A percentile compares a stretch with the other conserved stretches of the same genome.
Conservation (phyloP, 2,113 vertebrate species). For the Macroglossus sobrinus region DNA sequence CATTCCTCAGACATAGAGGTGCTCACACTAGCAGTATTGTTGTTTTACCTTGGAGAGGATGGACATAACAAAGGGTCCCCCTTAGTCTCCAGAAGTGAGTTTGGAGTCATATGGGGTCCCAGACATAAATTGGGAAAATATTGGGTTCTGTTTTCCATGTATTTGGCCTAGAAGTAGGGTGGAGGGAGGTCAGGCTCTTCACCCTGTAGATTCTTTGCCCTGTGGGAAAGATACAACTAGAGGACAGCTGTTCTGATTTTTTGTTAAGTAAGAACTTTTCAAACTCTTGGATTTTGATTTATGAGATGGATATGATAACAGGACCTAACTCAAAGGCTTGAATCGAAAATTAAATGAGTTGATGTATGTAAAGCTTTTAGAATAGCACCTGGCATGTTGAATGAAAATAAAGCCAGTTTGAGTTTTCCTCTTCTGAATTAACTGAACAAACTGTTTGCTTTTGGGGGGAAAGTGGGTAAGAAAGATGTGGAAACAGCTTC, state of each 20-base stretch:
- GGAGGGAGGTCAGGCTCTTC: background rate
- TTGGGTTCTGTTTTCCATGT: background rate
- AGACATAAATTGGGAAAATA: background rate
- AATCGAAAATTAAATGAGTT: background rate
- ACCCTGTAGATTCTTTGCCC: background rate
- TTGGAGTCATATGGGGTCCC: background rate
- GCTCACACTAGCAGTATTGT: background rate
- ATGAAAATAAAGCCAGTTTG: background rate
- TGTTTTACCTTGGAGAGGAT: background rate
- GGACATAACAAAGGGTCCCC: background rate
- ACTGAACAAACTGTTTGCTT: background rate
- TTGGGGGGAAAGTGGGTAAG: background rate
- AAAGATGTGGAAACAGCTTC: background rate
- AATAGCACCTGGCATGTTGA: background rate
- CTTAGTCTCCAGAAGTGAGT: background rate
- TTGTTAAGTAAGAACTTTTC: background rate
- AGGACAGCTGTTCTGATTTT: background rate
- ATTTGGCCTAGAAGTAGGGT: background rate
- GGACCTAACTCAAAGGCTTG: background rate
- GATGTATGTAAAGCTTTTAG: background rate
- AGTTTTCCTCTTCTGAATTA: conserved; percentile 2
- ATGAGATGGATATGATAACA: background rate
- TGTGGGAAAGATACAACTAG: background rate
- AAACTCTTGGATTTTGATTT: background rate
- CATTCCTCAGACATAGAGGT: background rate